Percentiles rank a stretch among this genome's conserved stretches.
phyloP scores from a whole-genome alignment of 2,797 vertebrate genomes.

The Enteromius fasciolatus region DNA sequence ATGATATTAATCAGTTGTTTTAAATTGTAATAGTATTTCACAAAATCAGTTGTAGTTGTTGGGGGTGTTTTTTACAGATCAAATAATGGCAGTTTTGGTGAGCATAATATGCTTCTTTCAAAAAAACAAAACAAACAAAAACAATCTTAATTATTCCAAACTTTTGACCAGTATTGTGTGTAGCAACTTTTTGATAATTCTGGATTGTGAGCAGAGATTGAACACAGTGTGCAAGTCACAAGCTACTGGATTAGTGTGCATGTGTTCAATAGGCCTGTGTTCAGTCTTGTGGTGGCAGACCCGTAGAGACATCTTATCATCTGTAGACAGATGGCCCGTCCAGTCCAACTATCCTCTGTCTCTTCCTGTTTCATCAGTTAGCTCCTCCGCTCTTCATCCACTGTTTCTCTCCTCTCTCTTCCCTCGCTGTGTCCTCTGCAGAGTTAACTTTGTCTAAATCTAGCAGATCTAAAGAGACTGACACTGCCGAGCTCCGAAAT shows the following conservation, averaged over 20 bases:
- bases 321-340: conserved; percentile 26
- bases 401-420: conserved; percentile 1
- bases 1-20: neutral
- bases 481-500: neutral
- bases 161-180: too few relatives aligned
- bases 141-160: neutral
- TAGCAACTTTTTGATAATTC: neutral
- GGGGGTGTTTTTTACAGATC: neutral
- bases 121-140: too few relatives aligned
- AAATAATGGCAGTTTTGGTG: neutral
- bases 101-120: neutral
- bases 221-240: neutral
- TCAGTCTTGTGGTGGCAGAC: conserved; percentile 6
- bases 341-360: conserved; percentile 16
- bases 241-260: conserved; percentile 28
- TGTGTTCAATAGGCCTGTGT: neutral
- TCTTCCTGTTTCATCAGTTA: conserved; percentile 12
- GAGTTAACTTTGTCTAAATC: neutral
- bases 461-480: neutral
- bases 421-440: neutral
- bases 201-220: conserved; percentile 8
- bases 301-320: conserved; percentile 17
- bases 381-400: neutral
- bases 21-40: neutral
- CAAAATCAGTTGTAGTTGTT: neutral